Evolutionary conservation across 1,140 invertebrate species (phyloP), one percentile per base, ranked within the genome.

Genomic region (Batillaria attramentaria): DNA sequence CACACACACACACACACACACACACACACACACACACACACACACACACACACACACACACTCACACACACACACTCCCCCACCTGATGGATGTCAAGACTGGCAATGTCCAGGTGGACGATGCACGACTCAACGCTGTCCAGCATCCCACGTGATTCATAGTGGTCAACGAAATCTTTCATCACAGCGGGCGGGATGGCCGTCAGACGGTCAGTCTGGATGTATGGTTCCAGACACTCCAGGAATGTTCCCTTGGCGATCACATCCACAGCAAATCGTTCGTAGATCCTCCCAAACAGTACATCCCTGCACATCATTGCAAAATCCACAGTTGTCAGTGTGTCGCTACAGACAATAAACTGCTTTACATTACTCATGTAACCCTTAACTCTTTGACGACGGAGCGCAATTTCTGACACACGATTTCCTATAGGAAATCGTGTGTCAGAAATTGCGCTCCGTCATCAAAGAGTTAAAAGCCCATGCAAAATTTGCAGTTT

Each of bases 61-160:
- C 20, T 5, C 54, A 60, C 20, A 20, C 20, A 28, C 54, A 60
- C 20, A 28, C 66, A 69, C 66, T 6, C 54, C 6, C 33, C 33
- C 81, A 95, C 94, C 91, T 98, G 96, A 90, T 98, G 95, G 65
- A 98, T 94, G 91, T 98, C 97, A 39, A 98, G 90, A 83, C 95
- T 97, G 75, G 94, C 93, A 69, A 98, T 94, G 78, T 96, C 94
- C 41, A 98, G 90, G 85, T 96, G 94, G 10, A 97, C 93, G 50
- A 97, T 93, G 79, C 96, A 94, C 6, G 94, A 93, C 88, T 98
- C 96, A 20, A 98, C 91, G 66, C 93, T 93, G 88, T 94, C 92
- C 75, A 93, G 88, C 84, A 92, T 89, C 28, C 85, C 83, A 77
- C 86, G 88, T n/a, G 87, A 86, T 68, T 93, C 89, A 79, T 92